phyloP scores from a whole-genome alignment of 2,797 vertebrate species.

The Corythornis leucogaster region DNA sequence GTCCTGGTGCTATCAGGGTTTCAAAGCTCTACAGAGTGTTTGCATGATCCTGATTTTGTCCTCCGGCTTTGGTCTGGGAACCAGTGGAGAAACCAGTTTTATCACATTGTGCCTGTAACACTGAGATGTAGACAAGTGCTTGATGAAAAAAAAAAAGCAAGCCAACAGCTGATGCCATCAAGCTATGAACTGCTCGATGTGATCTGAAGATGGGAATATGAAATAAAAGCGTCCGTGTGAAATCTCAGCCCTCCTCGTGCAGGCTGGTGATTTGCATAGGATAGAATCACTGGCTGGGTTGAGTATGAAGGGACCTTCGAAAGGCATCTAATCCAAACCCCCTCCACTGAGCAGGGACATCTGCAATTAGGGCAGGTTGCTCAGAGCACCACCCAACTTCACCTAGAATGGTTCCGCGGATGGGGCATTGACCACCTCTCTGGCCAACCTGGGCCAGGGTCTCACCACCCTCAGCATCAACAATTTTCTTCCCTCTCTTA shows the following conservation, averaged over 20 bases:
- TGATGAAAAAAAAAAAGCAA: too few relatives aligned
- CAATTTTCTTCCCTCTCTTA: not conserved
- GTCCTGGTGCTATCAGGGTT: too few relatives aligned
- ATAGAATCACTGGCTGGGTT: too few relatives aligned
- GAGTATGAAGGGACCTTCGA: too few relatives aligned
- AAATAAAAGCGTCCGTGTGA: not conserved
- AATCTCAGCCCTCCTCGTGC: not conserved
- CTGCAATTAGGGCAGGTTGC: too few relatives aligned
- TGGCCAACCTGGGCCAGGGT: not conserved
- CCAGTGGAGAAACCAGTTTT: not conserved
- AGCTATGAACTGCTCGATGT: not conserved
- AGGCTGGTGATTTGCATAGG: not conserved
- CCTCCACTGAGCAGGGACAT: too few relatives aligned
- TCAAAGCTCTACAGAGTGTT: too few relatives aligned
- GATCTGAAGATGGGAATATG: not conserved
- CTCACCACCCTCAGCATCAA: not conserved
- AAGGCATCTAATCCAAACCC: too few relatives aligned
- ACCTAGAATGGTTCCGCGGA: too few relatives aligned
- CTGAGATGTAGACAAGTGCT: rapidly evolving
- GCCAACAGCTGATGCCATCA: not conserved
- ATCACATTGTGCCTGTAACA: not conserved
- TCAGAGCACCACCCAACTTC: too few relatives aligned
- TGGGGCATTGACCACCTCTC: not conserved
- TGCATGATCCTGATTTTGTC: too few relatives aligned
- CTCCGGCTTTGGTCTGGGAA: too few relatives aligned